These are phyloP conservation scores for Cetonia aurata DNA, from an alignment of 2,888 invertebrate genomes.

Conservation along the genomic window DNA sequence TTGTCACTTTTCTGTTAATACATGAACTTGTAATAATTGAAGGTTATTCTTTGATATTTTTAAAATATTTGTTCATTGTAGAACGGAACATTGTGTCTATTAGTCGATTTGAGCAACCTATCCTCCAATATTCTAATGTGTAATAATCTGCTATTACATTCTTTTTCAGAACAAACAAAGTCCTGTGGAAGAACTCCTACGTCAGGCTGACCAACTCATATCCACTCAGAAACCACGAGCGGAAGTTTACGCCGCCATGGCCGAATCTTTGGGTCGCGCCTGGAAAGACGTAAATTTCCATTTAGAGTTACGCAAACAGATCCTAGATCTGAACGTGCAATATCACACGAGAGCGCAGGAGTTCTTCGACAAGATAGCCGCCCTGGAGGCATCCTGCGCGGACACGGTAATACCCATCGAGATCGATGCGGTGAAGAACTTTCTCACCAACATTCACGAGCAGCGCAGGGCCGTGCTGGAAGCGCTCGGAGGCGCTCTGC, in stretches of 20 bases:
- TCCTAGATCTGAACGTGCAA: constrained; percentile 82
- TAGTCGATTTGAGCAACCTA: too few relatives aligned
- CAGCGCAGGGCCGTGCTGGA: constrained; percentile 80
- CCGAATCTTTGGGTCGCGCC: constrained; percentile 79
- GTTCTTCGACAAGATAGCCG: constrained; percentile 77
- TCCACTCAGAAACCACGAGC: constrained; percentile 81
- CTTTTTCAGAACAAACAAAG: constrained; percentile 82
- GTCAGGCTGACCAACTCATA: constrained; percentile 88
- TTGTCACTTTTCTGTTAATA: too few relatives aligned
- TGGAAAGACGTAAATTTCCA: constrained; percentile 88
- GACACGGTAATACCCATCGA: constrained; percentile 78
- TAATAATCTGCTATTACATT: too few relatives aligned
- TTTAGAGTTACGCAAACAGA: constrained; percentile 80
- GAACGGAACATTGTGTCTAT: too few relatives aligned
- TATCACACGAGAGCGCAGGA: constrained; percentile 81
- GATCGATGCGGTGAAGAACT: constrained; percentile 78
- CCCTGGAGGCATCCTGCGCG: constrained; percentile 77
- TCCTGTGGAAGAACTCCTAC: constrained; percentile 87
- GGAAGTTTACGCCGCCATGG: constrained; percentile 91
- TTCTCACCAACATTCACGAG: constrained; percentile 79
- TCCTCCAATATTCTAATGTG: too few relatives aligned
- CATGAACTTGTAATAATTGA: too few relatives aligned
- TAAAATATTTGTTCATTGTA: too few relatives aligned
- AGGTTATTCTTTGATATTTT: too few relatives aligned
- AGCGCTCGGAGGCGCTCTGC: constrained; percentile 82